Percentiles rank a stretch among this genome's conserved stretches.
These are phyloP conservation scores for Drosophila triauraria DNA, from an alignment of 1,140 invertebrate species.

Conservation along the genomic window DNA sequence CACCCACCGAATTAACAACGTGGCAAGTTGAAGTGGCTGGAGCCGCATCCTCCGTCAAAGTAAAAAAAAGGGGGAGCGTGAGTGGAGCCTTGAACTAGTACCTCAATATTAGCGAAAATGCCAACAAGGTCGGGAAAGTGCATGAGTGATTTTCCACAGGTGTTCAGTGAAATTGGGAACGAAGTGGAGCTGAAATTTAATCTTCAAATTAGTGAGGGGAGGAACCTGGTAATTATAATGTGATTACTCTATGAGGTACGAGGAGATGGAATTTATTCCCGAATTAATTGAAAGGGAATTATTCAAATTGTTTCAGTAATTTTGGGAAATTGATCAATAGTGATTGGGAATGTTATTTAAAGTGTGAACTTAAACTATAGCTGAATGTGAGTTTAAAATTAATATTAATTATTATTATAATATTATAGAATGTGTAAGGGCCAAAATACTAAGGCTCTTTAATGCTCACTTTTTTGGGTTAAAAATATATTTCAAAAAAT, in stretches of 20 bases:
- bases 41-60: not conserved
- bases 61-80: not conserved
- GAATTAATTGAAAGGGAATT: not conserved
- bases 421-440: no score
- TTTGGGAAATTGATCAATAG: not conserved
- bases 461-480: no score
- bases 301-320: no score
- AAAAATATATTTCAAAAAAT: no score
- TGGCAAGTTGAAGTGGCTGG: slow-evolving; percentile 11
- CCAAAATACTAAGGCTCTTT: no score
- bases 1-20: slow-evolving; percentile 32
- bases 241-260: not conserved
- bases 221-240: not conserved
- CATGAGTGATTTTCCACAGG: slow-evolving; percentile 5
- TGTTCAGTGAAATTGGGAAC: not conserved
- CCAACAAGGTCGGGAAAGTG: slow-evolving; percentile 19
- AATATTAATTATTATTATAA: no score
- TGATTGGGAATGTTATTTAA: no score
- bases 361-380: not conserved
- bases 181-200: not conserved
- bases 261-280: not conserved
- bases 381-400: no score
- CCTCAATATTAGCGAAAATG: slow-evolving; percentile 11
- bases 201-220: not conserved
- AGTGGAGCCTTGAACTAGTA: slow-evolving; percentile 36